phyloP scores from a whole-genome alignment of 37 sponge, comb jelly and placozoan species.

The Spongilla lacustris region DNA sequence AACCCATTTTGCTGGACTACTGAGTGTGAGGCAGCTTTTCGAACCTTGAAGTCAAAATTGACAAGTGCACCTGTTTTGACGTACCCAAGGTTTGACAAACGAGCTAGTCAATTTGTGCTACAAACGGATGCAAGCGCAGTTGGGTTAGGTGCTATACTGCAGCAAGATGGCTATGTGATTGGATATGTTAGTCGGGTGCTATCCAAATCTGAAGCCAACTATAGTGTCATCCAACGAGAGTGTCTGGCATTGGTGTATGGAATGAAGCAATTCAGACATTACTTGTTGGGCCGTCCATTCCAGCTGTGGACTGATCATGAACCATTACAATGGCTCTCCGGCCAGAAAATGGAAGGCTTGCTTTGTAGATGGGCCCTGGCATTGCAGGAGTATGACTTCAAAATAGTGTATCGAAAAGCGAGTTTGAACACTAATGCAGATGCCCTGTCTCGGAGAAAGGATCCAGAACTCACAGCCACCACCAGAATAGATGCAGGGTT shows the following conservation, averaged over 20 bases:
- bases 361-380: conserved; percentile 57
- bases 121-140: conserved; percentile 74
- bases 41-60: conserved; percentile 35
- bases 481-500: too few relatives aligned
- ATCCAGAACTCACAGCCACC: too few relatives aligned
- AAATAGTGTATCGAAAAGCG: conserved; percentile 40
- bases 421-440: conserved; percentile 52
- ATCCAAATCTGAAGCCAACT: conserved; percentile 13
- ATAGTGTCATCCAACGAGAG: conserved; percentile 51
- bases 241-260: conserved; percentile 56
- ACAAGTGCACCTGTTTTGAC: conserved; percentile 44
- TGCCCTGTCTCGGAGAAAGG: conserved; percentile 34
- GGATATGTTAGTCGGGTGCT: conserved; percentile 25
- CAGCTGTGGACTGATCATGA: conserved; percentile 45
- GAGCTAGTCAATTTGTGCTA: conserved; percentile 33
- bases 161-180: conserved; percentile 29
- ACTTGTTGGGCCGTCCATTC: conserved; percentile 48
- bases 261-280: conserved; percentile 59
- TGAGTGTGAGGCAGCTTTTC: conserved; percentile 32
- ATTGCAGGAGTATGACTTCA: conserved; percentile 57
- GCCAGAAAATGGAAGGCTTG: conserved; percentile 68
- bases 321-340: conserved; percentile 48
- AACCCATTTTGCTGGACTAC: conserved; percentile 38
- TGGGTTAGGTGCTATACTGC: conserved; percentile 62
- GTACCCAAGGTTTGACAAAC: conserved; percentile 35